These are phyloP conservation scores for Drosophila subsilvestris DNA, from an alignment of 2,888 invertebrate genomes.

Conservation along the genomic window DNA sequence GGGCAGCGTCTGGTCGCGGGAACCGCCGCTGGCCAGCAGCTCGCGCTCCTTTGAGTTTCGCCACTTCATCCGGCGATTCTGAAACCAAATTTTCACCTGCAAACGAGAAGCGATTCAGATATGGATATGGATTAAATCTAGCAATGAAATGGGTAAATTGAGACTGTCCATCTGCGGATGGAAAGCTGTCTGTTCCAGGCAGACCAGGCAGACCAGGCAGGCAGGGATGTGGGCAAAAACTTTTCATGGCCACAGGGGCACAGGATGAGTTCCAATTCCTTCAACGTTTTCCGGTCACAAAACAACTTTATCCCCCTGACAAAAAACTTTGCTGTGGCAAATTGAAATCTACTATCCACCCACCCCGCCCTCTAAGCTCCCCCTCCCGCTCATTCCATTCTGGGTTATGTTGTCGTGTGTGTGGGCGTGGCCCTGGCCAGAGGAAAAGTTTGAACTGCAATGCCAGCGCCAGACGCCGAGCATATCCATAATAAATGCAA, in stretches of 20 bases:
- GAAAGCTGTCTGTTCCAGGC: slow-evolving; percentile 59
- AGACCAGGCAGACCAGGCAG: background rate
- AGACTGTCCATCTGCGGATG: slow-evolving; percentile 49
- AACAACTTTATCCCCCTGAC: slow-evolving; percentile 44
- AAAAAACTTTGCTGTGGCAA: slow-evolving; percentile 45
- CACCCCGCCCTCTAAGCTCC: background rate
- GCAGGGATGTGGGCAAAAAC: slow-evolving; percentile 29
- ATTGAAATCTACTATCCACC: slow-evolving; percentile 31
- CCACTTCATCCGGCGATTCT: slow-evolving; percentile 99
- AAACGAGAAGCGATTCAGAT: slow-evolving; percentile 42
- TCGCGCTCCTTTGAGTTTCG: slow-evolving; percentile 98
- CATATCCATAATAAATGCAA: slow-evolving; percentile 80
- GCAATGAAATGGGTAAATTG: slow-evolving; percentile 61
- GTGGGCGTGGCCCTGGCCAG: slow-evolving; percentile 64
- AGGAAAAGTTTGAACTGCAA: slow-evolving; percentile 73
- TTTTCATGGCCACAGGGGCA: slow-evolving; percentile 61
- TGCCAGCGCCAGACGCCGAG: slow-evolving; percentile 74
- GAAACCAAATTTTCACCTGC: slow-evolving; percentile 91
- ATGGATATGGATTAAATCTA: background rate
- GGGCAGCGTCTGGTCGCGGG: slow-evolving; percentile 96
- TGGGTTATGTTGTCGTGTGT: slow-evolving; percentile 48
- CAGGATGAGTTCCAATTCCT: slow-evolving; percentile 1
- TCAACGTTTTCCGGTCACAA: slow-evolving; percentile 2
- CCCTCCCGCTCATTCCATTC: background rate
- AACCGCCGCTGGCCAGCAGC: slow-evolving; percentile 95